phyloP scores from a whole-genome alignment of 2,888 invertebrate species.

The Drosophila rellima region DNA sequence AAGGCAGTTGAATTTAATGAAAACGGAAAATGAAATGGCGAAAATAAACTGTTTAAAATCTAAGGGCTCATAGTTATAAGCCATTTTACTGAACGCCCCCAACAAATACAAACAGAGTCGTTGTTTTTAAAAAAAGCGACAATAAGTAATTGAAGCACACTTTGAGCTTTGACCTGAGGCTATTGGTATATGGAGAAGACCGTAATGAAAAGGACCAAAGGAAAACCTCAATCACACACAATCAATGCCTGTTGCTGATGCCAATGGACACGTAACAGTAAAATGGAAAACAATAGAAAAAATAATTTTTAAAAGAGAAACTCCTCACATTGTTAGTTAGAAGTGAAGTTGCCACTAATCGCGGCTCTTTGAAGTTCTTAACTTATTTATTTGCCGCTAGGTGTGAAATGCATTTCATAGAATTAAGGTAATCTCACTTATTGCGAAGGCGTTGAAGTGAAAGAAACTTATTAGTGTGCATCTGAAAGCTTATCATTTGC shows the following conservation, averaged over 20 bases:
- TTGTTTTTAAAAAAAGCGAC: slow-evolving; percentile 10
- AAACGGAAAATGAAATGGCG: slow-evolving; percentile 13
- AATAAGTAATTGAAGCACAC: slow-evolving; percentile 25
- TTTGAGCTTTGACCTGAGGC: slow-evolving; percentile 20
- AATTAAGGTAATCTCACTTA: slow-evolving; percentile 14
- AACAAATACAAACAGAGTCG: background rate
- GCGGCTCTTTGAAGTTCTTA: slow-evolving; percentile 22
- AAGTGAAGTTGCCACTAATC: slow-evolving; percentile 1
- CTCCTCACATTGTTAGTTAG: background rate
- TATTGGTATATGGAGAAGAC: background rate
- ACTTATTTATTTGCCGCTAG: slow-evolving; percentile 15
- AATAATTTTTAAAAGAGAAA: slow-evolving; percentile 50
- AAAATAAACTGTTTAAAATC: slow-evolving; percentile 14
- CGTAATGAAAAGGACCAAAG: slow-evolving; percentile 33
- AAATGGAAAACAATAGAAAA: slow-evolving; percentile 46
- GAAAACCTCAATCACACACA: slow-evolving; percentile 78
- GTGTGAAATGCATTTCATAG: slow-evolving; percentile 57
- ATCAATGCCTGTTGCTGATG: slow-evolving; percentile 61
- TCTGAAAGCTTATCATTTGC: background rate
- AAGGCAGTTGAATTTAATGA: slow-evolving; percentile 8
- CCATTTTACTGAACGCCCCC: slow-evolving; percentile 6
- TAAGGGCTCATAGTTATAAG: slow-evolving; percentile 4
- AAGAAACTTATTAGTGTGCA: slow-evolving; percentile 1
- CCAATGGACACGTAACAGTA: slow-evolving; percentile 32
- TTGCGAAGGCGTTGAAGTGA: slow-evolving; percentile 23